Evolutionary conservation across 1,140 invertebrate species (phyloP).

Genomic region (Wiebesia pumilae): DNA sequence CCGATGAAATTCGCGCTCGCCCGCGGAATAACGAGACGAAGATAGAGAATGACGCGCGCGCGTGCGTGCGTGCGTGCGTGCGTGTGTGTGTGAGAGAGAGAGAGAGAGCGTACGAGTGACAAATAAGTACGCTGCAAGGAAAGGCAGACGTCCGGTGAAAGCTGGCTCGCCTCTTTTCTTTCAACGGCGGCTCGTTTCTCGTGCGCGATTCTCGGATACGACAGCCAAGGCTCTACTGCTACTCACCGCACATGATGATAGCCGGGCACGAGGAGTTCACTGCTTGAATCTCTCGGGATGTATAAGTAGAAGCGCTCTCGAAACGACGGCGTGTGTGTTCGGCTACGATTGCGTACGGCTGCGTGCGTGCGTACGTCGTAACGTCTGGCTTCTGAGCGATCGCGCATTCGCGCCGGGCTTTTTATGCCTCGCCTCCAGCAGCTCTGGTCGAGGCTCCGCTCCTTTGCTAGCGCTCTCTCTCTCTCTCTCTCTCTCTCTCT

Average conservation of each 20-base stretch:
- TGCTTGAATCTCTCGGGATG: background rate
- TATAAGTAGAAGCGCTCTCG: background rate
- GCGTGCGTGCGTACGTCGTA: background rate
- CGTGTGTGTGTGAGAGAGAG: background rate
- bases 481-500: background rate
- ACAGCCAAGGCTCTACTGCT: background rate
- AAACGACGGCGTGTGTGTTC: background rate
- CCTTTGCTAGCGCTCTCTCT: background rate
- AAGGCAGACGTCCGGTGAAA: background rate
- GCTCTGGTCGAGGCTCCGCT: constrained; percentile 6
- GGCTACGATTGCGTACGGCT: no score
- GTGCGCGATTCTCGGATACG: background rate
- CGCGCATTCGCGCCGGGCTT: constrained; percentile 27
- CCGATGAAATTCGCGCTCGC: background rate
- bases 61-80: background rate
- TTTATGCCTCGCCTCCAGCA: constrained; percentile 40
- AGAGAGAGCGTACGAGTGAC: background rate
- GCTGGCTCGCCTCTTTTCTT: background rate
- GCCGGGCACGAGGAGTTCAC: background rate
- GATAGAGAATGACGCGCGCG: background rate
- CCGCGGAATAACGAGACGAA: background rate
- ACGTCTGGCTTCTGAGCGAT: constrained; percentile 29
- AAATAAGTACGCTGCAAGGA: background rate
- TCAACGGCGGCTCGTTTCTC: background rate
- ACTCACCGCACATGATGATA: constrained; percentile 23